Evolutionary conservation across 2,888 invertebrate species (phyloP).

Genomic region (Acrocyrtus sp.): DNA sequence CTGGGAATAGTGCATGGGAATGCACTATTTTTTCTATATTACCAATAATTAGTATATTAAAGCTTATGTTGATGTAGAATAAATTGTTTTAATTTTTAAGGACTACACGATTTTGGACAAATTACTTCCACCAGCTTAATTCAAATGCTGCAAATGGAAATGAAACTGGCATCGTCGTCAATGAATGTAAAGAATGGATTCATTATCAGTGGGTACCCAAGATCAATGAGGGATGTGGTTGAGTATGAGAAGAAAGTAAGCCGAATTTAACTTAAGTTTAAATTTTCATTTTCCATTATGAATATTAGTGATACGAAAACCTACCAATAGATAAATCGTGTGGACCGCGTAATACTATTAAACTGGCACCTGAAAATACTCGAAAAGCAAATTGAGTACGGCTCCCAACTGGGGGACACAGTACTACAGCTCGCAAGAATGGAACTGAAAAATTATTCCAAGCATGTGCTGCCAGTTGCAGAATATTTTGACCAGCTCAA

Average conservation of each 20-base stretch:
- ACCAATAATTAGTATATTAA: too few species aligned
- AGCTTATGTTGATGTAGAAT: too few species aligned
- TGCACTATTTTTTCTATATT: too few species aligned
- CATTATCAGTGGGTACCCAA: slow-evolving; percentile 88
- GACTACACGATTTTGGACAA: slow-evolving; percentile 82
- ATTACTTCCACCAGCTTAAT: slow-evolving; percentile 88
- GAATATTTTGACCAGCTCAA: slow-evolving; percentile 91
- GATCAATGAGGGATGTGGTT: slow-evolving; percentile 91
- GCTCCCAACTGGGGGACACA: slow-evolving; percentile 87
- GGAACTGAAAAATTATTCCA: slow-evolving; percentile 90
- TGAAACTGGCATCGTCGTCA: slow-evolving; percentile 91
- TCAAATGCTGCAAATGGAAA: slow-evolving; percentile 90
- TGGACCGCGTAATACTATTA: slow-evolving; percentile 86
- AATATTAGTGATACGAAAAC: neutral
- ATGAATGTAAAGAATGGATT: slow-evolving; percentile 73
- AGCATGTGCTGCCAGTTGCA: slow-evolving; percentile 86
- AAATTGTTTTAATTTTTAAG: too few species aligned
- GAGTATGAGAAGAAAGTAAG: slow-evolving; percentile 90
- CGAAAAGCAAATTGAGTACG: slow-evolving; percentile 90
- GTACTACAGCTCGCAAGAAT: slow-evolving; percentile 84
- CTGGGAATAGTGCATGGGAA: too few species aligned
- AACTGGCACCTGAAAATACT: slow-evolving; percentile 88
- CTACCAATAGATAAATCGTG: slow-evolving; percentile 79
- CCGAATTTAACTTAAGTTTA: neutral
- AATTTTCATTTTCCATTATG: neutral